Base-by-base conservation (phyloP, 2,888 invertebrate genomes). In the Papilio protenor region DNA sequence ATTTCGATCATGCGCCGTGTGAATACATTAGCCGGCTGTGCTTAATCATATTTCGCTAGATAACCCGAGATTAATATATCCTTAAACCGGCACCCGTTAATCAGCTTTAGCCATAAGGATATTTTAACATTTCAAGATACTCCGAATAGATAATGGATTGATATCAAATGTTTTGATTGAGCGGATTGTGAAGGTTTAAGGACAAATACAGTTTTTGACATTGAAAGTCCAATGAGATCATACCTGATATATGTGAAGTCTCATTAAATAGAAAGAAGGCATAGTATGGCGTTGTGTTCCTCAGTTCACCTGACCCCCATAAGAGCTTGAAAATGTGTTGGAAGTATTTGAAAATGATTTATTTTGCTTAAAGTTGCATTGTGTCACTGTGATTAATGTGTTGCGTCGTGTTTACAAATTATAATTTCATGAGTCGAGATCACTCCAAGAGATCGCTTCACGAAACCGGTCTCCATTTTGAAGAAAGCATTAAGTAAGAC, bases 1-100 rank as follows among this genome's bases (percentile, higher is more conserved):
- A 78, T 78, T 78, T 75, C 27, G 57, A 73, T 77, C 70, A 40
- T 57, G 55, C 45, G 52, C 57, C 23, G 72, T 73, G 77, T 55
- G 57, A 64, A 57, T 73, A 78, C 66, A 66, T 57, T 64, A 72
- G 70, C 64, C 45, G 72, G 52, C 52, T 21, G 66, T 73, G 57
- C 75, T 78, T 78, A 57, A 78, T 78, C 78, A 75, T 78, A 73
- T 75, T 75, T 75, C 49, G 57, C 47, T 78, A 75, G 75, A 75
- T 78, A 75, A 66, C 45, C 55, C 3, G 21, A 64, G 75, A 75
- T 75, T 73, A 78, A 73, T 78, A 73, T 75, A 75, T 75, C 72
- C 71, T n/a, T 52, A 61, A 45, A 33, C 12, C 16, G 45, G 52
- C 40, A 71, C 6, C 47, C 47, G 47, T 69, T 49, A 40, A 73